Base-by-base conservation (phyloP, 2,888 invertebrate species). In the Coenonympha arcania region DNA sequence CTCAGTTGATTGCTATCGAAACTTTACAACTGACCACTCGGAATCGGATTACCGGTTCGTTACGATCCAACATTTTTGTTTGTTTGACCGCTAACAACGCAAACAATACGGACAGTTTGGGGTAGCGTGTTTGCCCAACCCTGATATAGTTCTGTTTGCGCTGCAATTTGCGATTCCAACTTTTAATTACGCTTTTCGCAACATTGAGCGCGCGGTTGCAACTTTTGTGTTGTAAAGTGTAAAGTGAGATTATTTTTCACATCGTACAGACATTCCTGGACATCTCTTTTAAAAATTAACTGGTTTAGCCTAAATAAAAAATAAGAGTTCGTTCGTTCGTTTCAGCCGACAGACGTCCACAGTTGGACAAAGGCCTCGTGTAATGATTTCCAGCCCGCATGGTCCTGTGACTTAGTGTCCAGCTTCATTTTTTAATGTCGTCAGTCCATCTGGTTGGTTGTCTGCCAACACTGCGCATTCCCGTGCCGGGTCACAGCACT, bases 31-130 rank as follows among this genome's bases (percentile, higher is more conserved):
- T 81, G 81, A 80, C 81, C 80, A 70, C 73, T 76, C 68, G 68
- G 76, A 77, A 81, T 82, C 79, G 73, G 79, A 80, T 82, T 79
- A 79, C 79, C 18, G 72, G 74, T 79, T 80, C 79, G 80, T 80
- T 80, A 79, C 74, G 59, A 63, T 66, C 64, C 66, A 58, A 68
- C 66, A 79, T 79, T 81, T 79, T 78, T 79, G 70, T 77, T 79
- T 78, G 71, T 58, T 67, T 65, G 74, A 76, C 78, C 77, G 71
- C 77, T 75, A 76, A 75, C 77, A 76, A 71, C 60, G 69, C 69
- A 76, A 72, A 75, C 77, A 78, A 72, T 65, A 69, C 44, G 36
- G 63, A 62, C 61, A 59, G 65, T 62, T 64, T 55, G 65, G 60
- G 59, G 57, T 52, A 46, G 26, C 60, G 63, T 66, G 63, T 73